Base-by-base conservation (phyloP, 2,888 invertebrate species). In the Allolobophora icterica region DNA sequence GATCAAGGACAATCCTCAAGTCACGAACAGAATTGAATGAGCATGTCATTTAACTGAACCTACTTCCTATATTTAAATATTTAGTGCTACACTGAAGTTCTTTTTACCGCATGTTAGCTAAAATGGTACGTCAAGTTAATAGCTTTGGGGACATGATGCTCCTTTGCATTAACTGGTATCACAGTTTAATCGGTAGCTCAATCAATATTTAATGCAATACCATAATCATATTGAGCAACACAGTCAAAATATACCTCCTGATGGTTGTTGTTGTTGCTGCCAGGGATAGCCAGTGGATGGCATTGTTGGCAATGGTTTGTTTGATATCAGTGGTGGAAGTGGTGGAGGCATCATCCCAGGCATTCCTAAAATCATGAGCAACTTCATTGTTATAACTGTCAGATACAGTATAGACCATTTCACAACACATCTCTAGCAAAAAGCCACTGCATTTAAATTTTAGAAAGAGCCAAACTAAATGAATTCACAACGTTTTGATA, bases 341-440 rank as follows among this genome's bases (percentile, higher is more conserved):
- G 87, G 87, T 38, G 87, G 87, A 35, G 87, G 87, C 87, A 87
- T 87, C 87, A 87, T 87, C 24, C 87, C 87, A 87, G 87, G 87
- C 87, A 87, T 87, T 38, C 87, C 87, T 87, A 35, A 87, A 34
- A 34, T 87, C 34, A 87, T 34, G 87, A 87, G 15, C 21, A 87
- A 38, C 21, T 35, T 71, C 30, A 71, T 71, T n/a, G n/a, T 71
- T 30, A 71, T n/a, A 71, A 71, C 30, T 30, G 71, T 1, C 30
- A 71, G 11, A 71, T 71, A 71, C n/a, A 30, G 71, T 71, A 30
- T n/a, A n/a, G 0, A 11, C 3, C n/a, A 71, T 13, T 30, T 71
- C 71, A 87, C 35, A 35, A 38, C 24, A 38, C 87, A 87, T 87
- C 33, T 34, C 38, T 38, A 87, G 87, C 35, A 34, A 87, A 87